Percentiles rank a stretch among this genome's conserved stretches.
Conservation (phyloP, 2,888 invertebrate species). For the Volucella inanis region DNA sequence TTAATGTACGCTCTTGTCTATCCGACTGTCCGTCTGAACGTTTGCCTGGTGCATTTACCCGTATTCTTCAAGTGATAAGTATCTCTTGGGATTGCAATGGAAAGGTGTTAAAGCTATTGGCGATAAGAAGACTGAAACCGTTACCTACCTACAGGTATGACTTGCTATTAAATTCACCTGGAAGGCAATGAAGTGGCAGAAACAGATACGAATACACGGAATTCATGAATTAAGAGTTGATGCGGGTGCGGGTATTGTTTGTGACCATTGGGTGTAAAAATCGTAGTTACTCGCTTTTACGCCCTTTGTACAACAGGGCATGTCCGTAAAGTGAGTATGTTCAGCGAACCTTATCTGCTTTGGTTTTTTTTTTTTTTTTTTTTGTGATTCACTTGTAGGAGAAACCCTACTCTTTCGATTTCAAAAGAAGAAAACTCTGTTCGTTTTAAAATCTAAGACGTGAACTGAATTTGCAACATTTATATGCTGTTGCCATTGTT, state of each 20-base stretch:
- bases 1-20: slow-evolving; percentile 51
- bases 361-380: not conserved
- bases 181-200: not conserved
- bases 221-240: not conserved
- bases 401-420: too few relatives aligned
- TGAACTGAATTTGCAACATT: too few relatives aligned
- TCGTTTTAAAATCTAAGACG: too few relatives aligned
- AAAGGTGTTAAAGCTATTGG: slow-evolving; percentile 60
- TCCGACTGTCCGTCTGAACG: slow-evolving; percentile 25
- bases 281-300: slow-evolving; percentile 43
- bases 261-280: slow-evolving; percentile 44
- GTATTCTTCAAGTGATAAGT: slow-evolving; percentile 31
- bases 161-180: slow-evolving; percentile 42
- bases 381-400: too few relatives aligned
- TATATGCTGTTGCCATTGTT: too few relatives aligned
- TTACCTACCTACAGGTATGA: slow-evolving; percentile 30
- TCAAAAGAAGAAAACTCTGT: too few relatives aligned
- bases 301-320: slow-evolving; percentile 21
- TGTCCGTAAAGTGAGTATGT: slow-evolving; percentile 16
- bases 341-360: slow-evolving; percentile 22
- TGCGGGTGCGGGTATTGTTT: slow-evolving; percentile 23
- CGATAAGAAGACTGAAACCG: slow-evolving; percentile 33
- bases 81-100: slow-evolving; percentile 45
- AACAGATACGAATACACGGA: not conserved
- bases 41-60: slow-evolving; percentile 24